These are phyloP conservation scores for Apocheima hispidaria DNA, from an alignment of 2,888 invertebrate genomes.

Conservation along the genomic window DNA sequence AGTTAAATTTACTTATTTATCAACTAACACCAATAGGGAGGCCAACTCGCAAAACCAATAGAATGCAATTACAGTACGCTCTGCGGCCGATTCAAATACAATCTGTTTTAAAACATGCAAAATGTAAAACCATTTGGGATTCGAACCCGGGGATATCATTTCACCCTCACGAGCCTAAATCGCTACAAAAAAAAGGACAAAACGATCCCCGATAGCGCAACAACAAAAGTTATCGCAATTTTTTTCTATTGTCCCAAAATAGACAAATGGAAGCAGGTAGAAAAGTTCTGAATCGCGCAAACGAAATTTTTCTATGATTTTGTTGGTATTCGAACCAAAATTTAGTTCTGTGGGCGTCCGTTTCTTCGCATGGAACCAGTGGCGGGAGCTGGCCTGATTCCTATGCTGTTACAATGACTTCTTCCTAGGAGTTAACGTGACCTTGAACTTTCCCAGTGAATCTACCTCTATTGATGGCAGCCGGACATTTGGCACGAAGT, in stretches of 20 bases:
- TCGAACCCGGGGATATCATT: slow-evolving; percentile 26
- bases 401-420: slow-evolving; percentile 33
- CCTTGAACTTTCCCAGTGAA: slow-evolving; percentile 57
- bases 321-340: slow-evolving; percentile 46
- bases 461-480: slow-evolving; percentile 70
- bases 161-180: slow-evolving; percentile 6
- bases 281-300: slow-evolving; percentile 66
- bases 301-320: slow-evolving; percentile 57
- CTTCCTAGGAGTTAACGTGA: slow-evolving; percentile 45
- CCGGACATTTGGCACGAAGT: slow-evolving; percentile 74
- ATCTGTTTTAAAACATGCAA: slow-evolving; percentile 28
- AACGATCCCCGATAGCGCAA: slow-evolving; percentile 33
- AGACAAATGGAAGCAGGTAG: slow-evolving; percentile 69
- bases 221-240: slow-evolving; percentile 56
- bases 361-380: slow-evolving; percentile 79
- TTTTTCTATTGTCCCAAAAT: slow-evolving; percentile 56
- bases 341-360: slow-evolving; percentile 64
- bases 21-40: slow-evolving; percentile 17
- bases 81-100: slow-evolving; percentile 4
- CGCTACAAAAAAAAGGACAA: slow-evolving; percentile 24
- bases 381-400: slow-evolving; percentile 68
- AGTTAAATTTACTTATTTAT: slow-evolving; percentile 10
- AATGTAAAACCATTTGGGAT: slow-evolving; percentile 28
- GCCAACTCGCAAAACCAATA: slow-evolving; percentile 21
- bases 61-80: slow-evolving; percentile 10